Conservation (phyloP, 2,888 invertebrate genomes). For the Drosophila emarginata region DNA sequence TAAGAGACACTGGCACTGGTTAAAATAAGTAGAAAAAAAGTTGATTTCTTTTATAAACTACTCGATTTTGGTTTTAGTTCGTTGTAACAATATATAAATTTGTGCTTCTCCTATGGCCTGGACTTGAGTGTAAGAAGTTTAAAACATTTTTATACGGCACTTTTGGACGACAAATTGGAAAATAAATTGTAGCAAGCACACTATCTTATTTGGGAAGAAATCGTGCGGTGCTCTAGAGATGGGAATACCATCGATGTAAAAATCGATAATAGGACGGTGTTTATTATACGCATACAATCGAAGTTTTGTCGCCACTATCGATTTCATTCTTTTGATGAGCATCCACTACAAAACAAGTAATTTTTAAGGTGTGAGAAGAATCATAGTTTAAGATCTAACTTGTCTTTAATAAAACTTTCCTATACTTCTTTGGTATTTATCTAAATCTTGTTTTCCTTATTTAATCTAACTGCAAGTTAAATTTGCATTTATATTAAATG, state of each 20-base stretch:
- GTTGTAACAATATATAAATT: constrained; percentile 20
- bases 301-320: too few species aligned
- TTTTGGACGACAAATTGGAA: constrained; percentile 37
- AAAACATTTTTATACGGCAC: constrained; percentile 40
- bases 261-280: neutral
- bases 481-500: neutral
- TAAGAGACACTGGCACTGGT: constrained; percentile 45
- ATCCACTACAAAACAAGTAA: too few species aligned
- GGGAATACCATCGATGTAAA: neutral
- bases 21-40: constrained; percentile 52
- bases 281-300: too few species aligned
- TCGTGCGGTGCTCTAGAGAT: constrained; percentile 28
- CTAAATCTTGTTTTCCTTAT: too few species aligned
- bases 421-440: too few species aligned
- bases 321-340: too few species aligned
- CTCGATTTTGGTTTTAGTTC: constrained; percentile 24
- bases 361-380: too few species aligned
- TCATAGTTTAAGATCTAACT: too few species aligned
- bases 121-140: constrained; percentile 2
- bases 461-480: too few species aligned
- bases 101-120: constrained; percentile 5
- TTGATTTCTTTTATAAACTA: constrained; percentile 28
- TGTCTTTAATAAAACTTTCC: too few species aligned
- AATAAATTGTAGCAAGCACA: constrained; percentile 67
- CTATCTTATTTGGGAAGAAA: constrained; percentile 60